A percentile compares a stretch with the other conserved stretches of the same genome.
Evolutionary conservation across 2,113 vertebrate genomes (phyloP).

Genomic region (Laticauda laticaudata): DNA sequence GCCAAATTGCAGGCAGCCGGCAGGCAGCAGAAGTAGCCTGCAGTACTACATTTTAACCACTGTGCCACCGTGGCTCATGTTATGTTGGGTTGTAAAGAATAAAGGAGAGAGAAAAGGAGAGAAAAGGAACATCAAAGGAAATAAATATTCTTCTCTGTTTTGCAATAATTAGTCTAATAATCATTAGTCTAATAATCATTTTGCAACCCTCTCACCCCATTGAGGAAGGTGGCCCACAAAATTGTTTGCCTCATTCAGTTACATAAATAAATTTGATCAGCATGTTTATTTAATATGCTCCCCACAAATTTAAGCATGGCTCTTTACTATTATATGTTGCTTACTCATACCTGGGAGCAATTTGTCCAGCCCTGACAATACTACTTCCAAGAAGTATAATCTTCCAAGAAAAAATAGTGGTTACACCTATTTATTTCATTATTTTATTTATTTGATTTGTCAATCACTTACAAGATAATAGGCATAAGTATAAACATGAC

Average conservation of each 20-base stretch:
- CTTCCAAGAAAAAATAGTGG: neutral
- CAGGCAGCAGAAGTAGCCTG: no score
- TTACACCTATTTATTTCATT: neutral
- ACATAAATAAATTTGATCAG: neutral
- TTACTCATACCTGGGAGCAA: neutral
- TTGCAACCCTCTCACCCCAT: neutral
- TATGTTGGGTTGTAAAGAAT: neutral
- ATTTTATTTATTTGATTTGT: no score
- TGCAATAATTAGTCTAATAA: neutral
- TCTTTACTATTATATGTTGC: neutral
- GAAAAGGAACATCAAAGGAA: neutral
- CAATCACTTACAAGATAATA: no score
- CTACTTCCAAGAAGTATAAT: neutral
- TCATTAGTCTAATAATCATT: neutral
- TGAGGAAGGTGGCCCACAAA: neutral
- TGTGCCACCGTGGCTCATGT: neutral
- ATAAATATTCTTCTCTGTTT: neutral
- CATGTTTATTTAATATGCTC: neutral
- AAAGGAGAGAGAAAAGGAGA: neutral
- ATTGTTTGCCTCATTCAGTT: neutral
- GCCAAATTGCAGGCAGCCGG: no score
- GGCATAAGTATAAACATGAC: no score
- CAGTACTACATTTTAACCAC: no score
- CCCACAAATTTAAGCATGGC: neutral
- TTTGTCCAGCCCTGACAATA: neutral